Conservation (phyloP, 2,888 invertebrate genomes). For the Cryptocephalus moraei region DNA sequence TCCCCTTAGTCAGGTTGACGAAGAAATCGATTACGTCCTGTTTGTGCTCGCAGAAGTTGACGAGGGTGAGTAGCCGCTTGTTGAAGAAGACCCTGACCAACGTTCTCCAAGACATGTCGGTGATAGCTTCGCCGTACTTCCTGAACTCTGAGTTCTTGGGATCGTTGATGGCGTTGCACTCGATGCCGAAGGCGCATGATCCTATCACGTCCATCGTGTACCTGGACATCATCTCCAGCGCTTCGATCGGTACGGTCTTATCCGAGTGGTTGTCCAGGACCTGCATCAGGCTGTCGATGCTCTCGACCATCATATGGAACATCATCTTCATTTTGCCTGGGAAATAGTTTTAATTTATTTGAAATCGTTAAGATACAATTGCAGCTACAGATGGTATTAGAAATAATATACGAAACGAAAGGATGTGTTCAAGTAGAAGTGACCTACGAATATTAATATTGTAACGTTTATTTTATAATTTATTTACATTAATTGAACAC, state of each 20-base stretch:
- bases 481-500: no score
- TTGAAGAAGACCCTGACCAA: neutral
- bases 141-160: conserved; percentile 14
- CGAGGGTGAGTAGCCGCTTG: neutral
- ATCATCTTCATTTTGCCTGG: conserved; percentile 56
- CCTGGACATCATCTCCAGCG: conserved; percentile 41
- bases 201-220: conserved; percentile 49
- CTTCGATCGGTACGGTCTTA: conserved; percentile 10
- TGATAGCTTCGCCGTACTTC: conserved; percentile 12
- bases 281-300: conserved; percentile 24
- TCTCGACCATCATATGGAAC: conserved; percentile 47
- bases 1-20: conserved; percentile 23
- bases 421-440: no score
- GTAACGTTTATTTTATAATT: no score
- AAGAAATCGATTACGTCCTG: conserved; percentile 30
- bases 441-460: no score
- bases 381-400: no score
- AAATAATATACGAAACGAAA: no score
- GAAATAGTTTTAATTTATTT: neutral
- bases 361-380: no score
- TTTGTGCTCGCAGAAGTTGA: conserved; percentile 1
- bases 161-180: conserved; percentile 44
- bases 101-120: conserved; percentile 3
- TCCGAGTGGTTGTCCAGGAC: conserved; percentile 8
- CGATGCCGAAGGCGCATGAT: conserved; percentile 47